Conservation (phyloP, 2,888 invertebrate species). For the Morinoia aosen region DNA sequence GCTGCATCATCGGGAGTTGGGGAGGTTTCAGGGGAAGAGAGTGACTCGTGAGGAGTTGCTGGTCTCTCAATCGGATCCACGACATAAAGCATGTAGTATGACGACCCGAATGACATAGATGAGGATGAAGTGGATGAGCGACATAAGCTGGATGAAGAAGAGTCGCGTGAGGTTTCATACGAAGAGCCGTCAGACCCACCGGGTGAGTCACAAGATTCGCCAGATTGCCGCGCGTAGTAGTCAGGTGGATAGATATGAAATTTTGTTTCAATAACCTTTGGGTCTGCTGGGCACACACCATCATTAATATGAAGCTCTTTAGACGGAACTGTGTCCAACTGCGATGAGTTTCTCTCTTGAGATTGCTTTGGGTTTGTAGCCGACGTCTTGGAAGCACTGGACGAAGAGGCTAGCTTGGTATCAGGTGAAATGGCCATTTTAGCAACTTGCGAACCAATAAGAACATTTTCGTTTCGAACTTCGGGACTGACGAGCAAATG, state of each 20-base stretch:
- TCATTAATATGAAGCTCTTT: not conserved
- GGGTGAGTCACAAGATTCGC: constrained; percentile 4
- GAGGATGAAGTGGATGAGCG: constrained; percentile 58
- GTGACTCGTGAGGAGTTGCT: constrained; percentile 58
- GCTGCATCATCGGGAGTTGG: constrained; percentile 55
- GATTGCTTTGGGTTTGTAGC: not conserved
- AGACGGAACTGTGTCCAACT: not conserved
- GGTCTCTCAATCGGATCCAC: constrained; percentile 61
- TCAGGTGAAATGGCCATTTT: not conserved
- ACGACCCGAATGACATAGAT: constrained; percentile 66
- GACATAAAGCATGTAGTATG: constrained; percentile 63
- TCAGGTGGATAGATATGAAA: constrained; percentile 54
- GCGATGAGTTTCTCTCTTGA: not conserved
- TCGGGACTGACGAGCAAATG: not conserved
- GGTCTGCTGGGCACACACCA: not conserved
- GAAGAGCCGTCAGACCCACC: constrained; percentile 12
- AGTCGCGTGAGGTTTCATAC: constrained; percentile 37
- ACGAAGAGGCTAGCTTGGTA: not conserved
- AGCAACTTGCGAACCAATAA: not conserved
- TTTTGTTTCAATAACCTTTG: not conserved
- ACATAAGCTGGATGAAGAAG: constrained; percentile 54
- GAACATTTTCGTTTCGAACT: not conserved
- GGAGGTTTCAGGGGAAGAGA: constrained; percentile 57
- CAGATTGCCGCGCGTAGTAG: constrained; percentile 48
- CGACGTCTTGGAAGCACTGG: not conserved